Conservation (phyloP, 1,140 invertebrate species). For the Brachionus asplanchnoidis region DNA sequence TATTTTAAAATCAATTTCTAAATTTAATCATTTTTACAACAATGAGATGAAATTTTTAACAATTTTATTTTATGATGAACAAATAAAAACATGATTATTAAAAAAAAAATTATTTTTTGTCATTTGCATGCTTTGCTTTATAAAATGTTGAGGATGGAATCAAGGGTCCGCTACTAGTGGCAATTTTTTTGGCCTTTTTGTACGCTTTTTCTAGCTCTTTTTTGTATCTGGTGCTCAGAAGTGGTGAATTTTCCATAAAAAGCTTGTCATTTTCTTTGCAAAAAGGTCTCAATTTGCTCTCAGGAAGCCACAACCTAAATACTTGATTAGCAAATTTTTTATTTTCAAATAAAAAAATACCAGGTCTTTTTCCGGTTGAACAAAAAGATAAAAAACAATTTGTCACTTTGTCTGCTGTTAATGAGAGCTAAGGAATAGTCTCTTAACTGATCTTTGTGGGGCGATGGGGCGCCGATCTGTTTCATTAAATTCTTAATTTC, state of each 20-base stretch:
- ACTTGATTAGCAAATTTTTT: neutral
- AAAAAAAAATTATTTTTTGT: neutral
- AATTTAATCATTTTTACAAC: too few species aligned
- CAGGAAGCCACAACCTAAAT: slow-evolving; percentile 23
- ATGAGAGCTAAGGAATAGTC: slow-evolving; percentile 19
- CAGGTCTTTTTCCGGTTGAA: slow-evolving; percentile 31
- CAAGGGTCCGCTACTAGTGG: neutral
- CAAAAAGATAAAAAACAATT: slow-evolving; percentile 34
- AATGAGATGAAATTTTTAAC: neutral
- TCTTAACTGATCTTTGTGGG: slow-evolving; percentile 19
- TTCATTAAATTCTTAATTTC: slow-evolving; percentile 39
- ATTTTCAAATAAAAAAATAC: neutral
- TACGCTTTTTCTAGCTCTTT: slow-evolving; percentile 39
- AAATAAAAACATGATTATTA: neutral
- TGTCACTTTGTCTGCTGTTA: slow-evolving; percentile 13
- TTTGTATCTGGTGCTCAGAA: slow-evolving; percentile 22
- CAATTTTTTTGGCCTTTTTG: slow-evolving; percentile 30
- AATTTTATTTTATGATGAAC: neutral
- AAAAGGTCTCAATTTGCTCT: slow-evolving; percentile 41
- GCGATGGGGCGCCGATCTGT: slow-evolving; percentile 15
- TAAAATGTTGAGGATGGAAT: neutral
- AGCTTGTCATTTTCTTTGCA: slow-evolving; percentile 39
- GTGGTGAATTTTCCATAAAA: slow-evolving; percentile 25
- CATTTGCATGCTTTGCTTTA: neutral
- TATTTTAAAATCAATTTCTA: too few species aligned